Evolutionary conservation across 2,113 vertebrate genomes (phyloP).

Genomic region (cattle (Bos taurus)): ARS-UCD2.0 NC_037348.1:61502001-61502500

Average conservation of each 20-base stretch:
- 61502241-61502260: background rate
- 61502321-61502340: background rate
- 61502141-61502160: background rate
- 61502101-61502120: too few relatives aligned
- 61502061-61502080: background rate
- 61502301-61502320: background rate
- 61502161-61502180: background rate
- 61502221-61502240: background rate
- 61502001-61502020: background rate
- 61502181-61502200: background rate
- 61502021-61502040: background rate
- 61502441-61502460: background rate
- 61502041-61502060: background rate
- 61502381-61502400: background rate
- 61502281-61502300: background rate
- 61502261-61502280: background rate
- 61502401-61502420: fast-evolving
- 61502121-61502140: background rate
- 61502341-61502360: background rate
- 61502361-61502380: background rate
- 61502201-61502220: background rate
- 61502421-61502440: background rate
- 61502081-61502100: fast-evolving
- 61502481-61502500: background rate
- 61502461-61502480: background rate